Percentiles rank a stretch among this genome's conserved stretches.
phyloP scores from a whole-genome alignment of 2,888 invertebrate species.

The Trachelus stipa region DNA sequence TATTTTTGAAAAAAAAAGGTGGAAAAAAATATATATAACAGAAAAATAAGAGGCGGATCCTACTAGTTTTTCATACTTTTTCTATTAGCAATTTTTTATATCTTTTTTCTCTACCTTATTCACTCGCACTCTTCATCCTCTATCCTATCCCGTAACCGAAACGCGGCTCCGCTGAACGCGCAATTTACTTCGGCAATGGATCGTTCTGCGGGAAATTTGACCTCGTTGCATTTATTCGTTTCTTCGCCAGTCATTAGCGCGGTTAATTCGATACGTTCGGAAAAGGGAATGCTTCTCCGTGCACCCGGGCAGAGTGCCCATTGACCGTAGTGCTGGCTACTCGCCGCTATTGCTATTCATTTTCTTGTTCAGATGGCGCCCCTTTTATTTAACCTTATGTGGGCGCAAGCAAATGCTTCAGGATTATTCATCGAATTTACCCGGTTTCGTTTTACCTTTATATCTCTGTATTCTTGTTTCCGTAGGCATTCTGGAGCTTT shows the following conservation, averaged over 20 bases:
- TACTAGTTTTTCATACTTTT: not conserved
- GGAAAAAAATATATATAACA: not conserved
- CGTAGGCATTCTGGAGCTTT: not conserved
- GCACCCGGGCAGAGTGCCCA: slow-evolving; percentile 38
- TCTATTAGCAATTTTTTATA: not conserved
- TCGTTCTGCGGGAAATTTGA: not conserved
- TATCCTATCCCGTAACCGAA: not conserved
- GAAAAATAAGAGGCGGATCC: not conserved
- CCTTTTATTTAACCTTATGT: not conserved
- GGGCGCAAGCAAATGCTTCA: not conserved
- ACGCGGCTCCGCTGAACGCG: not conserved
- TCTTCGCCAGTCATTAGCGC: not conserved
- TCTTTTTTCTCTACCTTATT: not conserved
- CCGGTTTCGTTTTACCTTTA: not conserved
- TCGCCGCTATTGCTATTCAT: not conserved
- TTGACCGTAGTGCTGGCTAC: slow-evolving; percentile 38
- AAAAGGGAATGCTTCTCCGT: not conserved
- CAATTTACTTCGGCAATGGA: not conserved
- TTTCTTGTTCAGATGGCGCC: not conserved
- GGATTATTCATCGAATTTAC: slow-evolving; percentile 15
- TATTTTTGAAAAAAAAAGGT: slow-evolving; percentile 7
- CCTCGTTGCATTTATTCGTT: not conserved
- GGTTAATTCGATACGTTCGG: not conserved
- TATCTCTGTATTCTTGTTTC: not conserved
- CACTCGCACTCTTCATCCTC: not conserved